Evolutionary conservation across 1,140 invertebrate species (phyloP), one percentile per base, ranked within the genome.

Genomic region (Tyrophagus putrescentiae): DNA sequence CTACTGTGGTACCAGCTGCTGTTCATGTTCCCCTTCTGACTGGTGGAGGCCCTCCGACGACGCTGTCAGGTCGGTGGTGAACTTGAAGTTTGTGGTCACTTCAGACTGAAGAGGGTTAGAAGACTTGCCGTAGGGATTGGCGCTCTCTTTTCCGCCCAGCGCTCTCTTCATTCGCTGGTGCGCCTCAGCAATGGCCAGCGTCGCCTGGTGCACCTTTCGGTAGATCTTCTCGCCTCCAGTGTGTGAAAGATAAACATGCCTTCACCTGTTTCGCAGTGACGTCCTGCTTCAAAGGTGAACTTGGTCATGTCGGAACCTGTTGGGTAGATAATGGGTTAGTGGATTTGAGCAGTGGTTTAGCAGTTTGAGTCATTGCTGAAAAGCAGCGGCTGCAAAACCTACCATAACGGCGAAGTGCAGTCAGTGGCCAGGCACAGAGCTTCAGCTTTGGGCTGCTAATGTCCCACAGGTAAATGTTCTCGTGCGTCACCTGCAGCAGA

Each of bases 241-340:
- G 69, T 70, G 61, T 69, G 69, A 57, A 70, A 71, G 13, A 70
- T 64, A 63, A 71, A 70, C 60, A 70, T 65, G 16, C 69, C 69
- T 63, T 70, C 69, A 11, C 69, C 69, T n/a, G 69, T 71, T 13
- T 53, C 48, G 65, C 69, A 70, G 56, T 70, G 67, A 52, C 69
- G 70, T 32, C 69, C 70, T 52, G 67, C 68, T 66, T 70, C 69
- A 61, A 70, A 70, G 18, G 69, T 70, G 57, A 70, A 70, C 56
- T 71, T 70, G n/a, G 65, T 62, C 13, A 62, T 58, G 64, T 70
- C 69, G 33, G 67, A 62, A 44, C 57, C 57, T 59, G 18, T 1
- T 56, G 11, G 4, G 18, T 28, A 13, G 23, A 59, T 11, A 23
- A 41, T n/a, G n/a, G n/a, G n/a, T n/a, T n/a, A n/a, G n/a, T n/a